Evolutionary conservation across 2,888 invertebrate species (phyloP), one percentile per base, ranked within the genome.

Genomic region (Mythimna loreyi): DNA sequence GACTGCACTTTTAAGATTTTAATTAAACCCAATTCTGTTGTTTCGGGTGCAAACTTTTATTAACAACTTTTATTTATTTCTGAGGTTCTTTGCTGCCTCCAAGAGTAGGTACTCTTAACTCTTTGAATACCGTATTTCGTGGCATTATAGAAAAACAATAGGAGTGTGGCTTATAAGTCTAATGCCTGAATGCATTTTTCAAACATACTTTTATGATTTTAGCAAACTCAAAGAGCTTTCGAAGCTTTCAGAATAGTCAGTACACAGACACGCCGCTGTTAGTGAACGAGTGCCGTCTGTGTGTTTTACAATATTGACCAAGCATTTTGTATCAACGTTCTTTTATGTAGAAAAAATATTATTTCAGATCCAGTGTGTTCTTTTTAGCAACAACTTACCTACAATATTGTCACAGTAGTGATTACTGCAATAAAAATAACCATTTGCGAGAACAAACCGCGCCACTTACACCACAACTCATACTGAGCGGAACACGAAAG

Each of bases 1-100:
- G 43, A 61, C 33, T 71, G 57, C 43, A 73, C 50, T 63, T 73
- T 73, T 16, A 58, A 45, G 23, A 66, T 69, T 79, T 81, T 73
- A 78, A 81, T 78, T 55, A 72, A 63, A 78, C 33, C 43, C 8
- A n/a, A 61, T 30, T 45, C 36, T 8, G 47, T 58, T 65, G 40
- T 50, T 49, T 23, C 21, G 2, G 13, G 16, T 53, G n/a, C 19
- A 28, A 8, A 25, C 28, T 50, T 57, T 55, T 13, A 36, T 36
- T 36, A 23, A 13, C n/a, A n/a, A n/a, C n/a, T n/a, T 16, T 40
- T 40, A 30, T 62, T 59, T 62, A 21, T 23, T 58, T 66, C 33
- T 23, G 16, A 50, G 30, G 11, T 23, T 50, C 43, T 28, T 40
- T 43, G 11, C 49, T 56, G 21, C 13, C n/a, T 43, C 13, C 23